Evolutionary conservation across 2,888 invertebrate genomes (phyloP), one percentile per base, ranked within the genome.

Genomic region (Augiades crinisus): DNA sequence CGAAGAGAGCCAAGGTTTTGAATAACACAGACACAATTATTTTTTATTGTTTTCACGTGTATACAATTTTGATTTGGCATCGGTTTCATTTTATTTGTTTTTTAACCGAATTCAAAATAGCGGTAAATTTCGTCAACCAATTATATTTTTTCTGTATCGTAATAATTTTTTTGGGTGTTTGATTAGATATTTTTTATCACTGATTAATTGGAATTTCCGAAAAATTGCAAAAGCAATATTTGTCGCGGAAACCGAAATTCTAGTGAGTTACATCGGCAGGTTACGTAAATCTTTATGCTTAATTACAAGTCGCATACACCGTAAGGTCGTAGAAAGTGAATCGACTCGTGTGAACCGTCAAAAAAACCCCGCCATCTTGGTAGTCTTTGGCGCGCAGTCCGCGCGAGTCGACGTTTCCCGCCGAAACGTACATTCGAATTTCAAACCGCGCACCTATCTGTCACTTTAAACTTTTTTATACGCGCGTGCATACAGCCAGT

Each of bases 261-360:
- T 71, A 64, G 81, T 36, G 43, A 43, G 50, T 85, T 83, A 84
- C 84, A 84, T 82, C 79, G 79, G 58, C 62, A 61, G 60, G 70
- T 89, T 89, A 88, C 87, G 88, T 88, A 88, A 88, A 83, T 67
- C 70, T 80, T 74, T 78, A 83, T 81, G 79, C 78, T 81, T 88
- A 87, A 88, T 89, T 87, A 86, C 77, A 74, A 81, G 81, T 79
- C 82, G 78, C 81, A 86, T 78, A 84, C 81, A 82, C 79, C 77
- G 78, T 89, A 88, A 89, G 88, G 88, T 88, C 88, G 87, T 89
- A 89, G 88, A 89, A 89, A 89, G 88, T 89, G 87, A 89, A 87
- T 86, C 79, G 88, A 77, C 86, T 84, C 77, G 85, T 87, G 88
- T 88, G 88, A 89, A 87, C 85, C 81, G 81, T 84, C 87, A 82